Evolutionary conservation across 1,140 invertebrate species (phyloP).

Genomic region (Meloidogyne floridensis): DNA sequence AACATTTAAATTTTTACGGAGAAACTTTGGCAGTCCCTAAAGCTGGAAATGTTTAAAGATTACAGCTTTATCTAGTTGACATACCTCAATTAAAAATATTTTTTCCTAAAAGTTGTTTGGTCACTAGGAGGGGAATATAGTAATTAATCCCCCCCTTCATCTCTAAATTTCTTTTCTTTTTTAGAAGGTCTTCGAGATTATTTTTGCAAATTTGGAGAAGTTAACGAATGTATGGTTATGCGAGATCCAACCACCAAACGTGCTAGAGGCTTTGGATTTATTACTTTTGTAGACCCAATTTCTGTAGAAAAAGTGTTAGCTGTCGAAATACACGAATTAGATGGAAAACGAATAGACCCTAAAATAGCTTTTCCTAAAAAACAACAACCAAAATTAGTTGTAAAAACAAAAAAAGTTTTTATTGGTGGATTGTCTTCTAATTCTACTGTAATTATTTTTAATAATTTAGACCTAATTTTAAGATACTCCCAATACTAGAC

Average conservation of each 20-base stretch:
- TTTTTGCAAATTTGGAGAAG: constrained; percentile 98
- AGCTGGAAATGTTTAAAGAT: too few relatives aligned
- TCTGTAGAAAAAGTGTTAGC: constrained; percentile 56
- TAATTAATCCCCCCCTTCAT: too few relatives aligned
- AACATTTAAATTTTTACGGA: too few relatives aligned
- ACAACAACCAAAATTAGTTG: constrained; percentile 99
- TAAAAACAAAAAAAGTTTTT: constrained; percentile 99
- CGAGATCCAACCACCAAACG: constrained; percentile 95
- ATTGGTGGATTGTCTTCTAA: constrained; percentile 97
- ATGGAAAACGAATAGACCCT: constrained; percentile 82
- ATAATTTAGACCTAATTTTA: background rate
- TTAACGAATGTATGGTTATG: constrained; percentile 90
- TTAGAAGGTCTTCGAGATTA: constrained; percentile 95
- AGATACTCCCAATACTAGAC: too few relatives aligned
- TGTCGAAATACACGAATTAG: constrained; percentile 58
- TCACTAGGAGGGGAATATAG: too few relatives aligned
- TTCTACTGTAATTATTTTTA: constrained; percentile 76
- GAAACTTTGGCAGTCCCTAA: too few relatives aligned
- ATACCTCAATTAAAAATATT: too few relatives aligned
- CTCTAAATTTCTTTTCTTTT: constrained; percentile 6
- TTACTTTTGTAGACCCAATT: constrained; percentile 60
- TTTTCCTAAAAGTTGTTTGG: too few relatives aligned
- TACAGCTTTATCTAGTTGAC: too few relatives aligned
- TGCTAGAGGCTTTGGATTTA: constrained; percentile 72
- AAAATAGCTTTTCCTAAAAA: constrained; percentile 98